phyloP scores from a whole-genome alignment of 64 coral and sea anemone species.

The Montipora foliosa region DNA sequence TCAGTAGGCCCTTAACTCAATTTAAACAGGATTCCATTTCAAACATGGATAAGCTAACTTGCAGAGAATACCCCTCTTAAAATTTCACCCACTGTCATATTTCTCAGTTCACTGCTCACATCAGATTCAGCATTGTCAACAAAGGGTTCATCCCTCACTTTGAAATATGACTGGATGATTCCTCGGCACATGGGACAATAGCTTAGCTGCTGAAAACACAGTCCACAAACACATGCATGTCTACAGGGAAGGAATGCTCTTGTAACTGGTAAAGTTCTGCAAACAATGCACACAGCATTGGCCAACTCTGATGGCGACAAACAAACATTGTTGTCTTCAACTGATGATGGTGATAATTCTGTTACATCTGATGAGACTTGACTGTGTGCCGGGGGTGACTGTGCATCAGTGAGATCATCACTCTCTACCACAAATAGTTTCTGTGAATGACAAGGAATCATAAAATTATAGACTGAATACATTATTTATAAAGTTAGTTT shows the following conservation, averaged over 20 bases:
- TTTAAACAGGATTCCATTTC: no score
- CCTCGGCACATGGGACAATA: conserved; percentile 91
- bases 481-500: no score
- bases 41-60: conserved; percentile 23
- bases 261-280: conserved; percentile 79
- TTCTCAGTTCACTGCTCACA: conserved; percentile 72
- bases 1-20: no score
- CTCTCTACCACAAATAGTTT: conserved; percentile 88
- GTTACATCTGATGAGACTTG: not conserved
- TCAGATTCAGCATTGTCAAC: conserved; percentile 41
- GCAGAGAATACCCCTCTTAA: conserved; percentile 72
- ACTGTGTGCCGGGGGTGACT: not conserved
- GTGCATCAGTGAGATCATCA: conserved; percentile 8
- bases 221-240: conserved; percentile 89
- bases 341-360: not conserved
- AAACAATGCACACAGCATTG: conserved; percentile 82
- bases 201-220: conserved; percentile 71
- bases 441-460: conserved; percentile 11
- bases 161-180: conserved; percentile 85
- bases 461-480: not conserved
- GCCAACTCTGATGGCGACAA: not conserved
- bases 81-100: conserved; percentile 80
- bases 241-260: conserved; percentile 91
- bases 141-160: conserved; percentile 78
- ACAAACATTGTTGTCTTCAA: not conserved